phyloP scores from a whole-genome alignment of 2,797 vertebrate genomes.

The Diceros bicornis region DNA sequence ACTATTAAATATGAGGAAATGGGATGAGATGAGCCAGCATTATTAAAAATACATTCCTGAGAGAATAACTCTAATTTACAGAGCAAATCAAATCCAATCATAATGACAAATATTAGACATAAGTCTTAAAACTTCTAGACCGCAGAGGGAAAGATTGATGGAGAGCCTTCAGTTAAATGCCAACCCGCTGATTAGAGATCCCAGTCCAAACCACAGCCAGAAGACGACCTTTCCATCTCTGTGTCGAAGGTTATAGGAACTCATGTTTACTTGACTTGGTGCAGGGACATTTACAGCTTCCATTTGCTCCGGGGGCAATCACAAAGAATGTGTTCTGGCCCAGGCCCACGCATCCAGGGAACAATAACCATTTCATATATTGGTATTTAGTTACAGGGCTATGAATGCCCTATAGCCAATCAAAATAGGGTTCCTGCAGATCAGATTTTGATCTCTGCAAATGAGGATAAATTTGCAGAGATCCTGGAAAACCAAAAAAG shows the following conservation, averaged over 20 bases:
- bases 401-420: conserved; percentile 83
- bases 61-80: conserved; percentile 18
- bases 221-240: conserved; percentile 39
- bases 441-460: conserved; percentile 84
- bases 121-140: background rate
- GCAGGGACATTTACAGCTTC: conserved; percentile 79
- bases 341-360: conserved; percentile 45
- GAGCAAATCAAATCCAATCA: conserved; percentile 49
- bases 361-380: conserved; percentile 87
- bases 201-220: background rate
- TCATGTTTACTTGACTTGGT: conserved; percentile 66
- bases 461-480: conserved; percentile 60
- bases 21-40: background rate
- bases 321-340: conserved; percentile 83
- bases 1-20: background rate
- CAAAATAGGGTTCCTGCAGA: conserved; percentile 69
- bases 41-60: conserved; percentile 21
- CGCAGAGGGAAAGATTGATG: background rate
- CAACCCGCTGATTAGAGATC: background rate
- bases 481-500: conserved; percentile 52
- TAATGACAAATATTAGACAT: background rate
- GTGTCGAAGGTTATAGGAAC: conserved; percentile 15
- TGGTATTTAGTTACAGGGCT: conserved; percentile 84
- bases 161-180: background rate
- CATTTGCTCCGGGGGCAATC: conserved; percentile 54